Base-by-base conservation (phyloP, 2,113 vertebrate genomes). In the Garra rufa region DNA sequence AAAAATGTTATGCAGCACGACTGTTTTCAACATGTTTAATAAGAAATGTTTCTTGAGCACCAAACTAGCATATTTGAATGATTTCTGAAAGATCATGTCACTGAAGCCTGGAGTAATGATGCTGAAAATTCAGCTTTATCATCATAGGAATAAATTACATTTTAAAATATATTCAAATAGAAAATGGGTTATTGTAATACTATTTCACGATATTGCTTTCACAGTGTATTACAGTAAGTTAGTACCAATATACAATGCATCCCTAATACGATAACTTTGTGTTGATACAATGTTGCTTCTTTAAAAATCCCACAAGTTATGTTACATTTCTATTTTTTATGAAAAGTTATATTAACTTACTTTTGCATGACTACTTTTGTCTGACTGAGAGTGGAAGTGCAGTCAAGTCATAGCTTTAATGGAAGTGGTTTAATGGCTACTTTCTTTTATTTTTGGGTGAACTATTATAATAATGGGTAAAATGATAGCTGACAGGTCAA, bases 381-480 rank as follows among this genome's bases (percentile, higher is more conserved):
- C 28, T 67, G 30, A 67, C 30, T 38, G 63, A 65, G 63, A 38
- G 30, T 19, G 63, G 30, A 69, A 69, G 9, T 4, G 3, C 3
- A 38, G 17, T 69, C 17, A 69, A 69, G 9, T 41, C 65, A 69
- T 11, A 69, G 21, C 34, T 69, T 69, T 21, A 69, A 69, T 41
- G 1, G 65, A 30, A 9, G 6, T 28, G n/a, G 55, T 59, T 59
- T 59, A 59, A 59, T 24, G n/a, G 28, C 65, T 69, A 41, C 65
- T 41, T 69, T 11, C 34, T 69, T 41, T 69, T 55, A 6, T 55
- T 21, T 55, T 55, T 55, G 65, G 19, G 34, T 21, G 19, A 69
- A 69, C 65, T 41, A 41, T 69, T 41, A 21, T 69, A 69, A 69
- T 69, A 41, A 38, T 69, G 30, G 65, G 65, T 69, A 41, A 69